Evolutionary conservation across 2,888 invertebrate species (phyloP), one percentile per base, ranked within the genome.

Genomic region (Cerastis rubricosa): DNA sequence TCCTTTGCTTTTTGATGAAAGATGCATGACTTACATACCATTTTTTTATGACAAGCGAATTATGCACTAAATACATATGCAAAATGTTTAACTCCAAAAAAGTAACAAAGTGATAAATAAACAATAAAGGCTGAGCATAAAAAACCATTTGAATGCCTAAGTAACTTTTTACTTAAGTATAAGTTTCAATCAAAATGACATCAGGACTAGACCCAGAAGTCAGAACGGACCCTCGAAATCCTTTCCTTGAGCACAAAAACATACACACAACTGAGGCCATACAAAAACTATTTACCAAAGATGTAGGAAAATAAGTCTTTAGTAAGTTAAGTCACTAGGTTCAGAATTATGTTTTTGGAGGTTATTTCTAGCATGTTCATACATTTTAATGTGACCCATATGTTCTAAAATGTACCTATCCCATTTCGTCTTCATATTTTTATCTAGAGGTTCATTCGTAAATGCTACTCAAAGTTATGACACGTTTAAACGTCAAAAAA

Each of bases 221-320:
- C n/a, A n/a, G 64, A 59, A 43, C 61, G 74, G 65, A 84, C 83
- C 84, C 75, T 78, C 51, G 69, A 81, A 85, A 86, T 80, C 85
- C 79, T 75, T 76, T 49, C 51, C 49, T 71, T 71, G 49, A 63
- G 40, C 63, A 73, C 47, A 82, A 80, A 78, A 80, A 76, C 73
- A 76, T 69, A 71, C 35, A 67, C 65, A 81, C 64, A 78, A 68
- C 51, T 45, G 59, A 61, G 59, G 22, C 54, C 61, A 64, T 22
- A 51, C 22, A 71, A 63, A 74, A 80, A 61, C 65, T 40, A 68
- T 57, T 65, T 65, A 57, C 19, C 64, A 65, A 8, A 25, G 22
- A 19, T 35, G 22, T 59, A 59, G 9, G 43, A 6, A 64, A 54
- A 35, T 35, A 35, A 35, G 35, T 35, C 35, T 40, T 8, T 40